Conservation (phyloP, 2,113 vertebrate species). For the Suncus etruscus region DNA sequence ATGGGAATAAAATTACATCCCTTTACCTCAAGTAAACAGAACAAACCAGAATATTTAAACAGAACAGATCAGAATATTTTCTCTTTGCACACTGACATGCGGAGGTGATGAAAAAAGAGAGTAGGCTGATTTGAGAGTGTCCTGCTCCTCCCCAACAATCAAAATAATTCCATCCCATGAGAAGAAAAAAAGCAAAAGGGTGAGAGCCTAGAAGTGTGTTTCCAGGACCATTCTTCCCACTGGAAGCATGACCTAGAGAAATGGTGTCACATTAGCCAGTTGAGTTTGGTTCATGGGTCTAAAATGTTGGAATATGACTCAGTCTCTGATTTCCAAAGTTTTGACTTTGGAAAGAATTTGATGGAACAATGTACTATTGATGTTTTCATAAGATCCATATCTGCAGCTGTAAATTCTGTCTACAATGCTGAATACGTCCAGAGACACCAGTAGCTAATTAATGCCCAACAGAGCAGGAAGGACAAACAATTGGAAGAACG, state of each 20-base stretch:
- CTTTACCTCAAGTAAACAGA: neutral
- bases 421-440: neutral
- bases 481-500: neutral
- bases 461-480: neutral
- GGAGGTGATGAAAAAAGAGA: neutral
- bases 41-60: neutral
- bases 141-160: neutral
- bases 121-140: no score
- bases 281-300: no score
- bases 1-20: neutral
- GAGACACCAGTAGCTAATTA: neutral
- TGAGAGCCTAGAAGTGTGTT: neutral
- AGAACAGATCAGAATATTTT: no score
- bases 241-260: neutral
- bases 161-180: neutral
- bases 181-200: neutral
- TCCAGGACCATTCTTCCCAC: neutral
- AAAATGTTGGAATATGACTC: neutral
- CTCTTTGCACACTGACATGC: neutral
- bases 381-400: neutral
- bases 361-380: neutral
- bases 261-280: neutral
- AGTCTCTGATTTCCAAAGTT: neutral
- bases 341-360: neutral
- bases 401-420: no score